These are phyloP conservation scores for Pachliopta kotzebuea DNA, from an alignment of 2,888 invertebrate species.

Conservation along the genomic window DNA sequence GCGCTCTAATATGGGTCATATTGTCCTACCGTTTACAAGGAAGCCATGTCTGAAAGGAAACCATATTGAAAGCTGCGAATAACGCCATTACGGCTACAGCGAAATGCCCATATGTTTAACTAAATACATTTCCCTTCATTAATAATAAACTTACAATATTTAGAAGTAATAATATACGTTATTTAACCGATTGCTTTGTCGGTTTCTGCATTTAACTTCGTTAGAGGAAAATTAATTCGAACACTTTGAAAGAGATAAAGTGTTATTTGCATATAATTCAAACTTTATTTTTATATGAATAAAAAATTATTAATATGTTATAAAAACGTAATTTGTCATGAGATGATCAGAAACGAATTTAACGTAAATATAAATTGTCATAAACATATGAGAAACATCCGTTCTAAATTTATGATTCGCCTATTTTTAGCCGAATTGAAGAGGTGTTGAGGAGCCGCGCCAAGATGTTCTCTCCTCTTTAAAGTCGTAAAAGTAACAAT, in stretches of 20 bases:
- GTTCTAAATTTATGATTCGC: slow-evolving; percentile 19
- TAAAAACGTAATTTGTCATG: slow-evolving; percentile 17
- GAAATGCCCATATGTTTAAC: not conserved
- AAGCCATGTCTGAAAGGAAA: slow-evolving; percentile 36
- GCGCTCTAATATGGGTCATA: slow-evolving; percentile 63
- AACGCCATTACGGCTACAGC: slow-evolving; percentile 6
- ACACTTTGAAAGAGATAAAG: not conserved
- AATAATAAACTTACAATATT: not conserved
- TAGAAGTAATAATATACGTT: not conserved
- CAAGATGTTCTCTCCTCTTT: slow-evolving; percentile 6
- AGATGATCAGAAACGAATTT: slow-evolving; percentile 19
- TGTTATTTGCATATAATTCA: not conserved
- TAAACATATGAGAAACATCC: slow-evolving; percentile 21
- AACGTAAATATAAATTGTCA: slow-evolving; percentile 19
- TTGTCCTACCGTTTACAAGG: slow-evolving; percentile 48
- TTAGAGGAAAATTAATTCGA: too few species aligned
- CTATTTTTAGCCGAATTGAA: slow-evolving; percentile 19
- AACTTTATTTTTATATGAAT: not conserved
- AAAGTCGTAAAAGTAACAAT: slow-evolving; percentile 13
- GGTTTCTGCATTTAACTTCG: too few species aligned
- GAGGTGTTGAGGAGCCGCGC: slow-evolving; percentile 12
- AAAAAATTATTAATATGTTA: slow-evolving; percentile 8
- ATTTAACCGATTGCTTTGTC: not conserved
- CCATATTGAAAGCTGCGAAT: slow-evolving; percentile 16
- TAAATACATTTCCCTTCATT: not conserved